Base-by-base conservation (phyloP, 2,888 invertebrate genomes). In the Eristalis arbustorum region DNA sequence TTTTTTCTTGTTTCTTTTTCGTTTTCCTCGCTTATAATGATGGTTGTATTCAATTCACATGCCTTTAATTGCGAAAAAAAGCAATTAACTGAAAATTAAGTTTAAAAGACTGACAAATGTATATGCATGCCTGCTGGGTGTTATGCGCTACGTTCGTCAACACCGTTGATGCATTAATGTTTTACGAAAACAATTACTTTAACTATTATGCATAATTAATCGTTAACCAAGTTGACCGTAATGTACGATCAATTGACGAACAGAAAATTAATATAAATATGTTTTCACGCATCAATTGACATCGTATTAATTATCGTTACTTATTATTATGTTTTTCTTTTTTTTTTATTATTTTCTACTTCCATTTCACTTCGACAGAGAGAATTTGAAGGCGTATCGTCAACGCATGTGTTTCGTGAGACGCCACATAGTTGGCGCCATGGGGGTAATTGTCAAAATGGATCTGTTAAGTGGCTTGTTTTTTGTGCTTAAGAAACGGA, bases 301-400 rank as follows among this genome's bases (percentile, higher is more conserved):
- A 72, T 72, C 75, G 71, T 78, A 87, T 87, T 87, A 82, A 87
- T 87, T 87, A 78, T 79, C 83, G 75, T 82, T 85, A 85, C 56
- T 57, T 25, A 25, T 25, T 25, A 25, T 3, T 2, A 25, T 25
- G 3, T 25, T 25, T 2, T 62, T 62, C 67, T 49, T 37, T 67
- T 49, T 67, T 37, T 34, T 64, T n/a, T n/a, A n/a, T n/a, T 59
- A 3, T 64, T 23, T 34, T 42, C 40, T 31, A 31, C 31, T 31
- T 31, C 10, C 37, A 37, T 37, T 37, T 37, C 13, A 1, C 37
- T 37, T 37, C 18, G 14, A 61, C n/a, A 59, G 0, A 3, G 11
- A 59, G 59, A 28, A 25, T 5, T 59, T 59, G 11, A 59, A 59
- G 14, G 25, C 25, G 23, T 2, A 10, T 25, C 1, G 49, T 49